phyloP scores from a whole-genome alignment of 2,797 vertebrate species.

The Pristis pectinata region DNA sequence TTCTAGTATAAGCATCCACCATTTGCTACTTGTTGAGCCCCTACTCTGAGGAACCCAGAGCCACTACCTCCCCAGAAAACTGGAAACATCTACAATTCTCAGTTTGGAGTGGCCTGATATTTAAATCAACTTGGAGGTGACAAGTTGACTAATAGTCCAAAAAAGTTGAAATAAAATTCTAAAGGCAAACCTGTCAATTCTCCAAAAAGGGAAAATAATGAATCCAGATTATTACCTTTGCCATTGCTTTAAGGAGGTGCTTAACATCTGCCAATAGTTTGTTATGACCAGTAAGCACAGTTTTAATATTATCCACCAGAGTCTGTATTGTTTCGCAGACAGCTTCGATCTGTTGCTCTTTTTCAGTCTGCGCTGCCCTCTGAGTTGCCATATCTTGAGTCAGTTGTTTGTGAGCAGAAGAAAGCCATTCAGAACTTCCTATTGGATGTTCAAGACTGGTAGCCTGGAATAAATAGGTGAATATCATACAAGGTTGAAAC shows the following conservation, averaged over 20 bases:
- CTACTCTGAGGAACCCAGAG: background rate
- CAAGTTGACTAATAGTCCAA: background rate
- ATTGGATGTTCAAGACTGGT: slow-evolving; percentile 76
- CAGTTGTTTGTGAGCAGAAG: slow-evolving; percentile 82
- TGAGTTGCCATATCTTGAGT: slow-evolving; percentile 77
- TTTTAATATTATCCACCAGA: slow-evolving; percentile 90
- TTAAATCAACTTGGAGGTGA: background rate
- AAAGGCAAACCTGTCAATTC: background rate
- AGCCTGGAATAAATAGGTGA: slow-evolving; percentile 58
- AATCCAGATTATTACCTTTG: slow-evolving; percentile 69
- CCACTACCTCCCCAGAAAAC: background rate
- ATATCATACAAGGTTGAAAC: background rate
- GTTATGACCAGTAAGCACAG: slow-evolving; percentile 86
- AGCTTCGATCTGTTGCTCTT: slow-evolving; percentile 83
- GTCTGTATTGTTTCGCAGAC: slow-evolving; percentile 86
- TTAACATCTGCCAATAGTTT: slow-evolving; percentile 93
- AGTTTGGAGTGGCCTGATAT: background rate
- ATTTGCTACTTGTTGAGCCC: background rate
- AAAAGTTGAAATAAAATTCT: background rate
- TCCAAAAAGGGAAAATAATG: background rate
- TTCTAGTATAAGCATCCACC: background rate
- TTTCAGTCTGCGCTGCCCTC: slow-evolving; percentile 75
- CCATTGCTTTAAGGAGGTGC: slow-evolving; percentile 92
- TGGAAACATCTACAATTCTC: background rate
- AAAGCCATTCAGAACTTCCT: slow-evolving; percentile 87